Conservation (phyloP, 2,113 vertebrate species). For the Scomber colias region DNA sequence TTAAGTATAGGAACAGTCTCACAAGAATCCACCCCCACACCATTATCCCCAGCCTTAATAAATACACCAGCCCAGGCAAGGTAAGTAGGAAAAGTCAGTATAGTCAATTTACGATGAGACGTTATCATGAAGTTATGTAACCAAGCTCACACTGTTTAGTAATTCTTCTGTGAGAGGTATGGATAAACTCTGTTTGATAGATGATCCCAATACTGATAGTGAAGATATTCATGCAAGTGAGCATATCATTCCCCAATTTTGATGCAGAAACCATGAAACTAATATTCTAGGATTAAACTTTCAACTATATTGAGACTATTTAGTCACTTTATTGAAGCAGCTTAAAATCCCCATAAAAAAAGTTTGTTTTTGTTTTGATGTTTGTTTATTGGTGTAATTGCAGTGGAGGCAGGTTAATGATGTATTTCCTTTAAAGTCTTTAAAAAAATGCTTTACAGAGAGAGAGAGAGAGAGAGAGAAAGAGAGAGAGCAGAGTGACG, state of each 20-base stretch:
- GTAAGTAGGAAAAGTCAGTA: constrained; percentile 38
- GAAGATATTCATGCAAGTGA: neutral
- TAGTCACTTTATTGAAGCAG: too few species aligned
- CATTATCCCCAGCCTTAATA: constrained; percentile 57
- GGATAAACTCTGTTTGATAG: constrained; percentile 5
- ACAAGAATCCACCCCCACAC: constrained; percentile 53
- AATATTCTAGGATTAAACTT: too few species aligned
- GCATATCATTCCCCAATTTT: too few species aligned
- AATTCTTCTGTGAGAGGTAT: neutral
- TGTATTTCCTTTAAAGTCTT: too few species aligned
- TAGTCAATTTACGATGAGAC: neutral
- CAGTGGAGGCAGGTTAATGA: neutral
- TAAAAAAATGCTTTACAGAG: neutral
- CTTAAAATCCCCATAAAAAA: too few species aligned
- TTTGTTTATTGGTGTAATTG: too few species aligned
- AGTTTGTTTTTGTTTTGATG: too few species aligned
- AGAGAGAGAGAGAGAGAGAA: neutral
- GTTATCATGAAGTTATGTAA: constrained; percentile 32
- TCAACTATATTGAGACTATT: too few species aligned
- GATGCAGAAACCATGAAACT: too few species aligned
- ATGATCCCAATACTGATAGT: constrained; percentile 11
- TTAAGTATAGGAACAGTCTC: constrained; percentile 79
- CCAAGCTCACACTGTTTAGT: too few species aligned
- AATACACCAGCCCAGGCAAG: constrained; percentile 62
- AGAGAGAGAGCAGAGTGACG: too few species aligned